A percentile compares a stretch with the other conserved stretches of the same genome.
phyloP scores from a whole-genome alignment of 2,888 invertebrate genomes.

The Tillus elongatus region DNA sequence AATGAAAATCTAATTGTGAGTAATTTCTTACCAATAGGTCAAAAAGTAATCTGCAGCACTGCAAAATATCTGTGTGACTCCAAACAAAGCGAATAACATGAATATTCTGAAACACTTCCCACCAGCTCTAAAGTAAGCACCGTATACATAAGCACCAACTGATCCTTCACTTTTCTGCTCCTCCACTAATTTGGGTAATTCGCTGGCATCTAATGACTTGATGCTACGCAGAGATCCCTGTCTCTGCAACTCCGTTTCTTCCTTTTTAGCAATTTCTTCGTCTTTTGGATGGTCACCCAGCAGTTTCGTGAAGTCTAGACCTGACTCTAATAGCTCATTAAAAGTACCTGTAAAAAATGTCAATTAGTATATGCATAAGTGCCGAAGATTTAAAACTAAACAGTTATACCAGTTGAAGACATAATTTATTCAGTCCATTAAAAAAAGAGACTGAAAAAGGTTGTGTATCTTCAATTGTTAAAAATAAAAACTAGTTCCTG shows the following conservation, averaged over 20 bases:
- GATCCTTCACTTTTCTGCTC: slow-evolving; percentile 58
- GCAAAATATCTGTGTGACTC: slow-evolving; percentile 61
- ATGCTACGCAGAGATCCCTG: slow-evolving; percentile 49
- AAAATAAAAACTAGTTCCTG: no score
- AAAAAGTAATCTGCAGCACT: slow-evolving; percentile 79
- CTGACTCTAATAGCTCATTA: slow-evolving; percentile 60
- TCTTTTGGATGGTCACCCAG: slow-evolving; percentile 46
- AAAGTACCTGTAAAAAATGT: slow-evolving; percentile 46
- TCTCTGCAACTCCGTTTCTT: slow-evolving; percentile 26
- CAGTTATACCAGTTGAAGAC: no score
- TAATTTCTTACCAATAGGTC: slow-evolving; percentile 67
- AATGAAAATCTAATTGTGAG: no score
- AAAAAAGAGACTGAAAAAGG: no score
- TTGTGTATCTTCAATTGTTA: no score
- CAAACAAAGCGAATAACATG: slow-evolving; percentile 54
- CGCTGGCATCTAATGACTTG: slow-evolving; percentile 33
- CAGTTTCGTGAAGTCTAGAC: slow-evolving; percentile 68
- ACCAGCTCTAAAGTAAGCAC: slow-evolving; percentile 63
- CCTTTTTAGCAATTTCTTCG: slow-evolving; percentile 38
- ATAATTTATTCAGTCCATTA: no score
- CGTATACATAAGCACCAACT: slow-evolving; percentile 48
- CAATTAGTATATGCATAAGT: background rate
- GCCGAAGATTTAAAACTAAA: no score
- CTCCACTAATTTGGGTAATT: slow-evolving; percentile 40
- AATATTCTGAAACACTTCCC: slow-evolving; percentile 59